A percentile compares a stretch with the other conserved stretches of the same genome.
These are phyloP conservation scores for Macaca mulatta DNA, from an alignment of 2,113 vertebrate species.

Conservation along the genomic window DNA sequence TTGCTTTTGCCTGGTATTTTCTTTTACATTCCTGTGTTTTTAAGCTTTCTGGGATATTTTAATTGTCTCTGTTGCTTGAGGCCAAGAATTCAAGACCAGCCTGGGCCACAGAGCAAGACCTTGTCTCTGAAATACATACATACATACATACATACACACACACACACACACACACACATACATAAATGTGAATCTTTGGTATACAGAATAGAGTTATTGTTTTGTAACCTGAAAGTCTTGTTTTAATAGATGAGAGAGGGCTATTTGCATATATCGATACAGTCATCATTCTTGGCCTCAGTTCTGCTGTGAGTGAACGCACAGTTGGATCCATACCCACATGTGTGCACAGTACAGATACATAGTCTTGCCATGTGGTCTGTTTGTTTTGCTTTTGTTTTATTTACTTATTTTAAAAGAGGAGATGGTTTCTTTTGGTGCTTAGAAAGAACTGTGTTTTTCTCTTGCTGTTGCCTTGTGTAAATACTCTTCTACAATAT, in stretches of 20 bases:
- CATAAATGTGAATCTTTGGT: neutral
- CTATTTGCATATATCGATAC: neutral
- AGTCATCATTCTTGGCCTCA: neutral
- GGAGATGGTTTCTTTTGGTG: neutral
- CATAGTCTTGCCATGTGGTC: neutral
- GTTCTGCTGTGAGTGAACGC: rapidly evolving
- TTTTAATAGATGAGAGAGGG: neutral
- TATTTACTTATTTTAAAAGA: neutral
- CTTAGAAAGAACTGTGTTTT: neutral
- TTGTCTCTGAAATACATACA: too few species aligned
- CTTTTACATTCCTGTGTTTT: neutral
- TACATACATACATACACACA: too few species aligned
- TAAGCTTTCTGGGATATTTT: neutral
- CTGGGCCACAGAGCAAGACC: too few species aligned
- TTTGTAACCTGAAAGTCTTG: neutral
- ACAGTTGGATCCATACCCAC: rapidly evolving
- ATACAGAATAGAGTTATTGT: neutral
- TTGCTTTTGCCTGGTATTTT: neutral
- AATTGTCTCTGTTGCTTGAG: neutral
- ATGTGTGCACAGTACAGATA: rapidly evolving
- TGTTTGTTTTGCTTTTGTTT: neutral
- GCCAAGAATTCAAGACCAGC: too few species aligned
- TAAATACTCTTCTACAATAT: rapidly evolving
- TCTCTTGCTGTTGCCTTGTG: too few species aligned
- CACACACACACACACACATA: too few species aligned